A percentile compares a stretch with the other conserved stretches of the same genome.
Evolutionary conservation across 2,888 invertebrate genomes (phyloP).

Genomic region (Mythimna ferrago): DNA sequence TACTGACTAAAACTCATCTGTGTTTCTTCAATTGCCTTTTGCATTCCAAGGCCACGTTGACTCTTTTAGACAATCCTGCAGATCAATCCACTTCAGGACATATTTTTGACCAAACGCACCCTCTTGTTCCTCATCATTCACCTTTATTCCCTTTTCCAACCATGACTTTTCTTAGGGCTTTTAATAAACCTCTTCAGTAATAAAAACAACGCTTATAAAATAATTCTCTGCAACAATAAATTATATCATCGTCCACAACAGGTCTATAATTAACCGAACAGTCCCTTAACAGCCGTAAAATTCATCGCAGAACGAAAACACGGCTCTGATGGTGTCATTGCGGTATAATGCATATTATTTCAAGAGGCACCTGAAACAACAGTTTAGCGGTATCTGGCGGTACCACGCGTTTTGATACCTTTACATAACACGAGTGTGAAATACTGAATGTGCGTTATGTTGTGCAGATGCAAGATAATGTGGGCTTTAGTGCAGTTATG

Average conservation of each 20-base stretch:
- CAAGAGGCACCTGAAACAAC: constrained; percentile 76
- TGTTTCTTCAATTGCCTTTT: no score
- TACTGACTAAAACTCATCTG: no score
- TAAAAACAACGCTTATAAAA: constrained; percentile 22
- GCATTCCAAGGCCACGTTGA: no score
- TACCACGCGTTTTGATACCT: constrained; percentile 74
- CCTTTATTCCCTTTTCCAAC: not conserved
- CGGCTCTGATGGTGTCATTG: constrained; percentile 56
- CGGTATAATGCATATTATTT: constrained; percentile 72
- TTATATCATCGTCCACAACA: constrained; percentile 48
- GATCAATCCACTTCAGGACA: no score
- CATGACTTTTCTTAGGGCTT: not conserved
- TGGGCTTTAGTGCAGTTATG: constrained; percentile 46
- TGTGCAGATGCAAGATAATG: constrained; percentile 57
- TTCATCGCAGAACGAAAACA: constrained; percentile 61
- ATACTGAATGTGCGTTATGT: constrained; percentile 45
- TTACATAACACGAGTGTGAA: constrained; percentile 45
- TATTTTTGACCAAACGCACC: no score
- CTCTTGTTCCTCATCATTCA: not conserved
- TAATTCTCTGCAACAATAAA: constrained; percentile 38
- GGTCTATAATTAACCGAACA: constrained; percentile 55
- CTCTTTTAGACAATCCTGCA: no score
- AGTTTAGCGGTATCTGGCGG: constrained; percentile 72
- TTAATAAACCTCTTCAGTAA: not conserved
- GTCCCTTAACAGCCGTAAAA: constrained; percentile 55